A percentile compares a stretch with the other conserved stretches of the same genome.
Evolutionary conservation across 2,888 invertebrate genomes (phyloP).

Genomic region (Ptilodon capucinus): DNA sequence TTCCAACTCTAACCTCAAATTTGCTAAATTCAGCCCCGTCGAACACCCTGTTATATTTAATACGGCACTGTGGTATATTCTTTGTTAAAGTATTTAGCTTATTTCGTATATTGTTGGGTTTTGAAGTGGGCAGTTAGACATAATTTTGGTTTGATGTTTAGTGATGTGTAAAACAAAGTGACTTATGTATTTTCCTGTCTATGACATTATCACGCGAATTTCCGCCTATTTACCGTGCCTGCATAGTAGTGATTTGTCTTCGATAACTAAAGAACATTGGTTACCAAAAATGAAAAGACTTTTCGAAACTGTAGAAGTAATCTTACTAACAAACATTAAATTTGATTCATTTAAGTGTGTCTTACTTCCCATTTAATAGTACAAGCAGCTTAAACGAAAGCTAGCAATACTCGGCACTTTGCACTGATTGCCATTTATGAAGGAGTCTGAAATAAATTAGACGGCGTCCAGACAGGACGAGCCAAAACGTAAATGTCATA

Average conservation of each 20-base stretch:
- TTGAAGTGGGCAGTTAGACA: too few relatives aligned
- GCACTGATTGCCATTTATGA: conserved; percentile 32
- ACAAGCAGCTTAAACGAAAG: not conserved
- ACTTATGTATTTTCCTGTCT: too few relatives aligned
- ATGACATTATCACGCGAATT: too few relatives aligned
- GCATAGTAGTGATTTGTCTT: too few relatives aligned
- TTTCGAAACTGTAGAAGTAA: too few relatives aligned
- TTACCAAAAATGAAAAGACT: too few relatives aligned
- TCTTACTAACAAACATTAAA: too few relatives aligned
- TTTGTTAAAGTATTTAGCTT: conserved; percentile 13
- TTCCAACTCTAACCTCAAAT: conserved; percentile 43
- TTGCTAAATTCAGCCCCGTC: conserved; percentile 37
- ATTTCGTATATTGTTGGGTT: conserved; percentile 12
- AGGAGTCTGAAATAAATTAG: conserved; percentile 62
- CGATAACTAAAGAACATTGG: too few relatives aligned
- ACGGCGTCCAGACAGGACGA: conserved; percentile 57
- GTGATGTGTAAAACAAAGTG: too few relatives aligned
- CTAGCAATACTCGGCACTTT: conserved; percentile 15
- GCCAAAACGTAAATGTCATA: conserved; percentile 72
- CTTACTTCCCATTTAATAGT: conserved; percentile 8
- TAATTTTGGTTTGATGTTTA: too few relatives aligned
- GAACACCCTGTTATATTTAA: conserved; percentile 14
- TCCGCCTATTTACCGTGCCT: too few relatives aligned
- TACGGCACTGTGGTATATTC: conserved; percentile 11
- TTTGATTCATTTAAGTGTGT: too few relatives aligned